Base-by-base conservation (phyloP, 2,113 vertebrate genomes). In the Arothron firmamentum region DNA sequence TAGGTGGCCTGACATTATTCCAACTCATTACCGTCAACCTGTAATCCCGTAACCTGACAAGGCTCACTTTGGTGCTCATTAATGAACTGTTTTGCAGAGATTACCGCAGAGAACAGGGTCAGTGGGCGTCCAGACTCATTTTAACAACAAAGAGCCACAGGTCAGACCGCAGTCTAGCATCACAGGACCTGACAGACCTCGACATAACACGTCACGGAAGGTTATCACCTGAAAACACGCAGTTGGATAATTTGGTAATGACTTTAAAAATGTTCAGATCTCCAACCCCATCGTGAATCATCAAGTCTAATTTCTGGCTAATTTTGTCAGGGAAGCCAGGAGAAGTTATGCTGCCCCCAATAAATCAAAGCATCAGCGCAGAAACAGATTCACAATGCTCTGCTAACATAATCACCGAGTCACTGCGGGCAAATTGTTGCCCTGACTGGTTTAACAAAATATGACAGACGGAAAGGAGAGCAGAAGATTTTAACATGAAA, bases 1-100 rank as follows among this genome's bases (percentile, higher is more conserved):
- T 77, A 78, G 77, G 84, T 83, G 74, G 79, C 62, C 56, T 77
- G 67, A 56, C 77, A 75, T 78, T 80, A 75, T 74, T 83, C 65
- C 54, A 71, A 74, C 73, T 75, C 72, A 73, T 81, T 79, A 80
- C 53, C 62, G 52, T 80, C 59, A 80, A 74, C 78, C 72, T 76
- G 72, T 53, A 83, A 59, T 65, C 68, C 56, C 52, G 16, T 34
- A 63, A 73, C 28, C 60, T 79, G 78, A 83, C 74, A 64, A 62
- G 57, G 53, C 41, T 45, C 62, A 53, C 23, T 74, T 67, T 65
- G 62, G 76, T 52, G 70, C 57, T 64, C 73, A 56, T 65, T 80
- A 72, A 70, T 70, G 46, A 67, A 71, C 78, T 79, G 77, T 80
- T 83, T 80, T 75, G 77, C 56, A 47, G 15, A 17, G 28, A 31